phyloP scores from a whole-genome alignment of 2,888 invertebrate genomes.

The Dasypogon diadema region DNA sequence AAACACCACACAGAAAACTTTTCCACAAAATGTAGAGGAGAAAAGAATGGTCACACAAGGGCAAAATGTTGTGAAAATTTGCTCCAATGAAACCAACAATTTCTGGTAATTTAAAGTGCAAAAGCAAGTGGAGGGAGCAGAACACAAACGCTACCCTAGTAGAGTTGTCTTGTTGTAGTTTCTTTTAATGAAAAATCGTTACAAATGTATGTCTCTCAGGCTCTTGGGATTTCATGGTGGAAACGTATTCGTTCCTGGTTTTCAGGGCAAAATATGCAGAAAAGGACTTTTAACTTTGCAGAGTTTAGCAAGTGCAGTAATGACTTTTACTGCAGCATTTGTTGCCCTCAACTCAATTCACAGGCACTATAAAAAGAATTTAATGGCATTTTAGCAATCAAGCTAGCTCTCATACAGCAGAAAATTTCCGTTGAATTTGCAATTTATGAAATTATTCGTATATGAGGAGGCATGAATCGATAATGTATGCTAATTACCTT shows the following conservation, averaged over 20 bases:
- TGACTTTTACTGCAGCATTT: background rate
- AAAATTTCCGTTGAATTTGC: too few species aligned
- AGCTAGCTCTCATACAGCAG: too few species aligned
- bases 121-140: background rate
- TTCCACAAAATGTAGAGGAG: background rate
- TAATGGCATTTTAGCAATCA: background rate
- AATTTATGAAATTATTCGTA: too few species aligned
- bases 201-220: background rate
- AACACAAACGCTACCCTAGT: background rate
- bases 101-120: background rate
- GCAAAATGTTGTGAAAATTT: background rate
- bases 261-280: background rate
- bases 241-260: background rate
- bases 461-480: too few species aligned
- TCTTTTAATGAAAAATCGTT: conserved; percentile 10
- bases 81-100: background rate
- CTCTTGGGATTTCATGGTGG: background rate
- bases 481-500: too few species aligned
- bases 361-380: background rate
- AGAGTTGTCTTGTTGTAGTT: background rate
- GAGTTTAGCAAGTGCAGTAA: background rate
- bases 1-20: background rate
- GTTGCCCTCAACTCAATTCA: background rate
- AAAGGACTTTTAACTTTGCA: background rate
- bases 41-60: background rate